A percentile compares a stretch with the other conserved stretches of the same genome.
Evolutionary conservation across 2,797 vertebrate species (phyloP).

Genomic region (Novumbra hubbsi): DNA sequence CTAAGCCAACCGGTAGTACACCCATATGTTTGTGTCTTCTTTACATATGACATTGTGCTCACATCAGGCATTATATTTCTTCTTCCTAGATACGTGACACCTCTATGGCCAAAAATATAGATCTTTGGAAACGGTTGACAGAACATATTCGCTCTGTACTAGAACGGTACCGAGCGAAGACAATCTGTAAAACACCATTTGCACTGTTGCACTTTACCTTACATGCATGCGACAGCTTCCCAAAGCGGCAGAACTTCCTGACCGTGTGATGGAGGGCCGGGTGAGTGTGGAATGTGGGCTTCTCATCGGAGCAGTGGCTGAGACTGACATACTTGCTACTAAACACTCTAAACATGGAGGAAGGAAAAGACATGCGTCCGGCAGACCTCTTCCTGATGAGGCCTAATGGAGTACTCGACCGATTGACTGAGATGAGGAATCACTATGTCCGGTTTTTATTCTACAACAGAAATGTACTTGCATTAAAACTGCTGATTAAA

Average conservation of each 20-base stretch:
- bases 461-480: neutral
- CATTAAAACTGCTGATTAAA: too few species aligned
- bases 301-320: neutral
- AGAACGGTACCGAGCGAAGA: too few species aligned
- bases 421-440: neutral
- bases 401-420: neutral
- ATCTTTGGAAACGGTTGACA: too few species aligned
- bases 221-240: slow-evolving; percentile 8
- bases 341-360: neutral
- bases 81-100: too few species aligned
- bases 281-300: neutral
- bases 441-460: neutral
- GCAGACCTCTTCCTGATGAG: neutral
- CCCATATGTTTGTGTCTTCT: too few species aligned
- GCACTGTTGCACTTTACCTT: too few species aligned
- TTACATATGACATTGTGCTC: too few species aligned
- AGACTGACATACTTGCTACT: neutral
- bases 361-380: neutral
- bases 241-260: neutral
- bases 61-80: too few species aligned
- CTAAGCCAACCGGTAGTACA: too few species aligned
- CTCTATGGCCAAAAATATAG: too few species aligned
- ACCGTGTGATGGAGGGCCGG: neutral
- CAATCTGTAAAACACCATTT: too few species aligned
- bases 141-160: too few species aligned